A percentile compares a stretch with the other conserved stretches of the same genome.
Evolutionary conservation across 2,888 invertebrate genomes (phyloP).

Genomic region (Rosalia funebris): DNA sequence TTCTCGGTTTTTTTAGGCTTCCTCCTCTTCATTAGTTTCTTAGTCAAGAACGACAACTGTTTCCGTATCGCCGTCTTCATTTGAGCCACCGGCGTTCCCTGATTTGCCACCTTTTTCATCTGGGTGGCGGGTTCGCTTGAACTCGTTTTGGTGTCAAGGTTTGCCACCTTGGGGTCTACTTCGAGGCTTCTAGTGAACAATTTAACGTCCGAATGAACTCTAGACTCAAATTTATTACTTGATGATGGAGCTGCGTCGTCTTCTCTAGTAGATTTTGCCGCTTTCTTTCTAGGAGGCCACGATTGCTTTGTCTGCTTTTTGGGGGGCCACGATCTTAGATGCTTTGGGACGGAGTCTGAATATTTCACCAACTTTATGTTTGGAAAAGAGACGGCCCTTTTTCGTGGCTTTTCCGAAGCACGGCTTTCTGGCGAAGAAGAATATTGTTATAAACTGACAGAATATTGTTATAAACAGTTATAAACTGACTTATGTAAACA

Average conservation of each 20-base stretch:
- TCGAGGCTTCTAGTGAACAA: no score
- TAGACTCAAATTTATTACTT: not conserved
- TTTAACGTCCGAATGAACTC: not conserved
- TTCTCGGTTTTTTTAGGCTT: not conserved
- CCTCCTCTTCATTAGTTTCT: not conserved
- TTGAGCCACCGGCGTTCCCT: no score
- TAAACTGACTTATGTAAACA: no score
- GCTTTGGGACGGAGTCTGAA: not conserved
- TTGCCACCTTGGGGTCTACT: no score
- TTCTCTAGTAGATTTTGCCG: no score
- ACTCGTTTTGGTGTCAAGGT: not conserved
- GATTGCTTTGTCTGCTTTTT: no score
- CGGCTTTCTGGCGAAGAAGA: not conserved
- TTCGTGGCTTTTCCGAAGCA: not conserved
- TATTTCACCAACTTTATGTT: not conserved
- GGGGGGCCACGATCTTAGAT: not conserved
- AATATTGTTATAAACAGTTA: no score
- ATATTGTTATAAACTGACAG: no score
- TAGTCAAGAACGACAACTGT: not conserved
- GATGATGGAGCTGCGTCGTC: no score
- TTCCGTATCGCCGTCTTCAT: not conserved
- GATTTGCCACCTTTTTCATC: not conserved
- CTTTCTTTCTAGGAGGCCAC: no score
- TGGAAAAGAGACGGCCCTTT: not conserved
- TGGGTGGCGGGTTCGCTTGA: not conserved